Evolutionary conservation across 2,113 vertebrate genomes (phyloP).

Genomic region (Pluvianellus socialis): DNA sequence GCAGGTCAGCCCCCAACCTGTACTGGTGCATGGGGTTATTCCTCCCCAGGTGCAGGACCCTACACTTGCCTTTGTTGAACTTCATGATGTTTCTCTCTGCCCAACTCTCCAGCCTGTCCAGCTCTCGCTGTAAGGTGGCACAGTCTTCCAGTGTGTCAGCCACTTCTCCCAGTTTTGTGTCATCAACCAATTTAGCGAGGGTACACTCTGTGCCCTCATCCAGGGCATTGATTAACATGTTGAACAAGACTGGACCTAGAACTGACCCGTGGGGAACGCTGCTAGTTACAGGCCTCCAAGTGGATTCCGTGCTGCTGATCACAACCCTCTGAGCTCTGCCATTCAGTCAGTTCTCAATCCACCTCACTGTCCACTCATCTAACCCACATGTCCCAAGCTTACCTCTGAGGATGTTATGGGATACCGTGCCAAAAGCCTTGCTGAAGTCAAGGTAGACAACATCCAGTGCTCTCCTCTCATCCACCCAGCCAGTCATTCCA

Average conservation of each 20-base stretch:
- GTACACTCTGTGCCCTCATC: not conserved
- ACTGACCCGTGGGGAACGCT: not conserved
- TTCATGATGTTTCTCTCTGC: not conserved
- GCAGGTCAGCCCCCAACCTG: too few relatives aligned
- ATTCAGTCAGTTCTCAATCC: not conserved
- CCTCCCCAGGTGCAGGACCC: not conserved
- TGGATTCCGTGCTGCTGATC: not conserved
- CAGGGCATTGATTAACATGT: not conserved
- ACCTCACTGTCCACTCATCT: not conserved
- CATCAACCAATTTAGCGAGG: not conserved
- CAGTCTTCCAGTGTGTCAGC: not conserved
- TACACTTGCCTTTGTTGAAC: not conserved
- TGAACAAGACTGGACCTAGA: not conserved
- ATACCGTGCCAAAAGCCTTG: not conserved
- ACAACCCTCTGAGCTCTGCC: not conserved
- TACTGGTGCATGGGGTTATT: not conserved
- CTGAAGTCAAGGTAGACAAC: not conserved
- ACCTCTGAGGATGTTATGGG: not conserved
- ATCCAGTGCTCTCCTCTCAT: not conserved
- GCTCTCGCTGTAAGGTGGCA: not conserved
- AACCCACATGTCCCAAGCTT: not conserved
- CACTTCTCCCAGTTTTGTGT: not conserved
- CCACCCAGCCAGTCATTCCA: not conserved
- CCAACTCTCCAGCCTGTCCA: not conserved
- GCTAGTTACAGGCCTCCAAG: not conserved